phyloP scores from a whole-genome alignment of 2,113 vertebrate genomes.

The Seriola rivoliana region DNA sequence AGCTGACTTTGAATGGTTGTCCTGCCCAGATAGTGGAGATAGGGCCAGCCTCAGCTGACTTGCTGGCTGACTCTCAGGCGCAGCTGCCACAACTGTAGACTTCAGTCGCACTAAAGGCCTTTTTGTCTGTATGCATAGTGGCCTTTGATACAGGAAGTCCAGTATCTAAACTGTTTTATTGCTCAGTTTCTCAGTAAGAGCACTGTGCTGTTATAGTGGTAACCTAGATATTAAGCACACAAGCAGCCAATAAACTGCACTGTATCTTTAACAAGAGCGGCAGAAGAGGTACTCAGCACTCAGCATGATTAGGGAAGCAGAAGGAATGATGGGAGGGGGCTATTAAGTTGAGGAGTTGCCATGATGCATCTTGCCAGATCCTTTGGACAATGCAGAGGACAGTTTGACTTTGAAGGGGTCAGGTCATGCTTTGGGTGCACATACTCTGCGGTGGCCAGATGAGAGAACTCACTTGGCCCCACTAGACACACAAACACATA shows the following conservation, averaged over 20 bases:
- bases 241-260: neutral
- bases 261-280: constrained; percentile 36
- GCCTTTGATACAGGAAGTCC: constrained; percentile 69
- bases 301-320: constrained; percentile 37
- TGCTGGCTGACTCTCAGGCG: constrained; percentile 56
- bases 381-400: constrained; percentile 50
- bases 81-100: constrained; percentile 75
- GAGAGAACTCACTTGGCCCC: constrained; percentile 61
- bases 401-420: constrained; percentile 72
- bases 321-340: constrained; percentile 38
- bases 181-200: constrained; percentile 22
- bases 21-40: constrained; percentile 49
- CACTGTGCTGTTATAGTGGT: neutral
- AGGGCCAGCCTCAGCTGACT: constrained; percentile 71
- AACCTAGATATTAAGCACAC: constrained; percentile 33
- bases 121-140: constrained; percentile 53
- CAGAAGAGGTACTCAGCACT: constrained; percentile 42
- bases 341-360: constrained; percentile 41
- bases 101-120: constrained; percentile 62
- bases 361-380: constrained; percentile 39
- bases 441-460: constrained; percentile 62
- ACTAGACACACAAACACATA: constrained; percentile 34
- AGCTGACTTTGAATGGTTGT: constrained; percentile 61
- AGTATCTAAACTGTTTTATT: constrained; percentile 47
- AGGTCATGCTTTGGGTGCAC: constrained; percentile 64